A percentile compares a stretch with the other conserved stretches of the same genome.
These are phyloP conservation scores for Lypha dubia DNA, from an alignment of 2,888 invertebrate genomes.

Conservation along the genomic window DNA sequence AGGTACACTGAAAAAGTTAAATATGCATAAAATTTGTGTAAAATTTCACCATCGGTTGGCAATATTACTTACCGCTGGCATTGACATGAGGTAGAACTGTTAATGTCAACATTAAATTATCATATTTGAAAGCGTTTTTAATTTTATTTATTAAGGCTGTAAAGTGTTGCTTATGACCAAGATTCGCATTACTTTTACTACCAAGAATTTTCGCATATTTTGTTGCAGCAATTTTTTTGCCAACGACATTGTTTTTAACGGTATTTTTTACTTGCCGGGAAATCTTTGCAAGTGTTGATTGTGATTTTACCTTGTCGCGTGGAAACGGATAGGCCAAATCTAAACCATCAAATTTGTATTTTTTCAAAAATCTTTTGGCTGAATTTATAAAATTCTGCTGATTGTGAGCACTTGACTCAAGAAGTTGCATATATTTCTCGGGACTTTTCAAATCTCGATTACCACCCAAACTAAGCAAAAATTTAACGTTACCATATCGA, in stretches of 20 bases:
- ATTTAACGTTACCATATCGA: slow-evolving; percentile 88
- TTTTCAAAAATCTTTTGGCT: slow-evolving; percentile 87
- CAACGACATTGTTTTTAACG: slow-evolving; percentile 82
- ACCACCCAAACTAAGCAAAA: slow-evolving; percentile 90
- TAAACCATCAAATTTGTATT: slow-evolving; percentile 93
- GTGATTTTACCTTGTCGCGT: slow-evolving; percentile 88
- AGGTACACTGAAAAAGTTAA: slow-evolving; percentile 86
- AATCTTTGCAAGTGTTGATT: slow-evolving; percentile 86
- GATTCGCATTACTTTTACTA: slow-evolving; percentile 86
- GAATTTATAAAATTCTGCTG: slow-evolving; percentile 89
- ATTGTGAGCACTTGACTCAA: slow-evolving; percentile 88
- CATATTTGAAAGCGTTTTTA: slow-evolving; percentile 87
- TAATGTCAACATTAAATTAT: slow-evolving; percentile 86
- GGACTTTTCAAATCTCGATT: slow-evolving; percentile 88
- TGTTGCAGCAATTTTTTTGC: slow-evolving; percentile 84
- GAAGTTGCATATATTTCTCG: slow-evolving; percentile 88
- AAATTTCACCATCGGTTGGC: background rate
- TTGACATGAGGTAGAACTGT: slow-evolving; percentile 92
- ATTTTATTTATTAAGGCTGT: slow-evolving; percentile 89
- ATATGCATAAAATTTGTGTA: background rate
- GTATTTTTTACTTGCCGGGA: slow-evolving; percentile 80
- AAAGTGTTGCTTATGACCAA: slow-evolving; percentile 90
- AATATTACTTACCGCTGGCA: slow-evolving; percentile 85
- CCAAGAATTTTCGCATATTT: slow-evolving; percentile 84
- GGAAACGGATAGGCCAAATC: slow-evolving; percentile 95